Evolutionary conservation across 2,888 invertebrate genomes (phyloP).

Genomic region (Nemotelus pantherinus): DNA sequence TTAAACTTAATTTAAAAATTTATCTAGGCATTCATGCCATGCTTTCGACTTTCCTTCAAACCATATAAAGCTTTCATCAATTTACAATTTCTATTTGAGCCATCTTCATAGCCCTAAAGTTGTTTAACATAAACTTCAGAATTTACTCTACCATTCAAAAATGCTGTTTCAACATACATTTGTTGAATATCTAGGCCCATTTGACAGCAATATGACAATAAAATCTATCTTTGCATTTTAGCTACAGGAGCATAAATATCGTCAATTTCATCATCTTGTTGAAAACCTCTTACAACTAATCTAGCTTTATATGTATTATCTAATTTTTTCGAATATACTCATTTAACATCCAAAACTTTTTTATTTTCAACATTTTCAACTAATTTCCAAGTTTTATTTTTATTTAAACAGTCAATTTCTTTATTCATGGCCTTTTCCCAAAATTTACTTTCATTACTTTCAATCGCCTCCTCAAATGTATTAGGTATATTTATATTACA

Average conservation of each 20-base stretch:
- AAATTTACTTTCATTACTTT: constrained; percentile 51
- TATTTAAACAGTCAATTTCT: constrained; percentile 55
- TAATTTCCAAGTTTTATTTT: constrained; percentile 56
- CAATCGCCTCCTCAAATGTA: constrained; percentile 56
- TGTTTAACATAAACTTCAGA: constrained; percentile 53
- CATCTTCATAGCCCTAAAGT: constrained; percentile 54
- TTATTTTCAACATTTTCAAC: constrained; percentile 53
- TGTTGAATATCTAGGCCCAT: constrained; percentile 21
- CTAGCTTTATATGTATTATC: constrained; percentile 52
- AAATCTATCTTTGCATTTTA: constrained; percentile 55
- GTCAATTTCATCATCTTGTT: constrained; percentile 45
- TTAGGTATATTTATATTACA: constrained; percentile 53
- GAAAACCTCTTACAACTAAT: constrained; percentile 44
- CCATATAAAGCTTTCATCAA: constrained; percentile 54
- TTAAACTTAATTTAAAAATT: background rate
- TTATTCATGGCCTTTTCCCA: constrained; percentile 55
- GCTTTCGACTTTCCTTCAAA: constrained; percentile 41
- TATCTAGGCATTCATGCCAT: constrained; percentile 15
- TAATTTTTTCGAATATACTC: constrained; percentile 55
- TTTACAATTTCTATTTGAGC: constrained; percentile 54
- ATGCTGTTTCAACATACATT: constrained; percentile 53
- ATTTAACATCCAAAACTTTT: constrained; percentile 55
- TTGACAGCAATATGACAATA: constrained; percentile 55
- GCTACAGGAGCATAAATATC: constrained; percentile 48
- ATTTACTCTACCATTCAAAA: constrained; percentile 52